Evolutionary conservation across 2,113 vertebrate species (phyloP).

Genomic region (Dromaius novaehollandiae): DNA sequence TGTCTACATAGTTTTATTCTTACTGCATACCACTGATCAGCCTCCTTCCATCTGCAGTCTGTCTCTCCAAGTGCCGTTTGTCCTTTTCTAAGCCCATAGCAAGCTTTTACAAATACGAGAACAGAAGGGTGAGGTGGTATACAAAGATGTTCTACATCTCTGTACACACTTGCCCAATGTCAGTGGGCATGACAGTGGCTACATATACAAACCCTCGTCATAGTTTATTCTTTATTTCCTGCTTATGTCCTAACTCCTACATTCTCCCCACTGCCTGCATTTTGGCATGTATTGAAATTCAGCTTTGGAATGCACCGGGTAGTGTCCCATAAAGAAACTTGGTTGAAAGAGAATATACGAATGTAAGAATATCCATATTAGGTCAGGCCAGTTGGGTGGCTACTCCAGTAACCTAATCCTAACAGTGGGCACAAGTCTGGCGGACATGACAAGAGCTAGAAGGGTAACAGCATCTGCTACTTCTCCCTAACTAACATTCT

Average conservation of each 20-base stretch:
- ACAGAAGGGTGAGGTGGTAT: background rate
- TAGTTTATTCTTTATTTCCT: background rate
- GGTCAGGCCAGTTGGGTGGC: background rate
- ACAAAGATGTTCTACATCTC: background rate
- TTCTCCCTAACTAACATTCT: background rate
- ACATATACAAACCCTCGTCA: background rate
- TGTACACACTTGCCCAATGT: background rate
- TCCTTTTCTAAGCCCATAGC: background rate
- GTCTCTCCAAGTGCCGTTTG: background rate
- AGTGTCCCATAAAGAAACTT: background rate
- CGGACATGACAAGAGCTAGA: background rate
- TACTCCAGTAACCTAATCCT: background rate
- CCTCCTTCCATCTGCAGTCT: constrained; percentile 2
- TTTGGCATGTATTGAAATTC: background rate
- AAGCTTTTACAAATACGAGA: background rate
- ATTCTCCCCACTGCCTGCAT: background rate
- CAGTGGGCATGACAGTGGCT: background rate
- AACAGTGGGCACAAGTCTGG: background rate
- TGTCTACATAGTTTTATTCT: constrained; percentile 3
- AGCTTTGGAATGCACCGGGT: background rate
- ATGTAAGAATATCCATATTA: background rate
- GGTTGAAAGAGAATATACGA: background rate
- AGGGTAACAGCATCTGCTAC: background rate
- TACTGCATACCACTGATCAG: background rate
- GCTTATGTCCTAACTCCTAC: background rate